phyloP scores from a whole-genome alignment of 1,140 invertebrate genomes.

The Cherax destructor region DNA sequence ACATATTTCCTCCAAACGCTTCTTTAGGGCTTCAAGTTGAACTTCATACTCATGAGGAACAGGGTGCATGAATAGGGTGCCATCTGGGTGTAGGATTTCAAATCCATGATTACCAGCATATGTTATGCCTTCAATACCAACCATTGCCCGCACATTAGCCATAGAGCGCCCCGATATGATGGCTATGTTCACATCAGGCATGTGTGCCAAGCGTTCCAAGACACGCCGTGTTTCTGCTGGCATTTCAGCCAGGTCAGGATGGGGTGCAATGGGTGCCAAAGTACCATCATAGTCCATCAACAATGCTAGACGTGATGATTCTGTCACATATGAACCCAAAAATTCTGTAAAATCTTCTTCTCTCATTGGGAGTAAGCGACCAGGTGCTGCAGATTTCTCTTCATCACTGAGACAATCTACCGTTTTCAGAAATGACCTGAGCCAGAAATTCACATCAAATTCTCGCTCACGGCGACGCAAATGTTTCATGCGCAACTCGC shows the following conservation, averaged over 20 bases:
- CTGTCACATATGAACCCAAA: slow-evolving; percentile 85
- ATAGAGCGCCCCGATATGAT: slow-evolving; percentile 91
- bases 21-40: slow-evolving; percentile 86
- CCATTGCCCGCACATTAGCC: slow-evolving; percentile 91
- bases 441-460: slow-evolving; percentile 92
- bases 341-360: slow-evolving; percentile 74
- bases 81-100: slow-evolving; percentile 92
- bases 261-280: slow-evolving; percentile 89
- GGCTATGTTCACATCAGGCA: slow-evolving; percentile 91
- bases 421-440: slow-evolving; percentile 85
- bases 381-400: slow-evolving; percentile 73
- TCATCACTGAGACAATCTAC: slow-evolving; percentile 65
- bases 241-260: slow-evolving; percentile 90
- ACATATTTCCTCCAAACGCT: slow-evolving; percentile 88
- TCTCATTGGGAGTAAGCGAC: slow-evolving; percentile 81
- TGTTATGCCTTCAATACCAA: slow-evolving; percentile 90
- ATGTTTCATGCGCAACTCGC: slow-evolving; percentile 90
- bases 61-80: slow-evolving; percentile 92
- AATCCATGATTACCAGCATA: slow-evolving; percentile 94
- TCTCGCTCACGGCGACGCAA: slow-evolving; percentile 83
- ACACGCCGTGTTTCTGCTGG: slow-evolving; percentile 90
- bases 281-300: slow-evolving; percentile 94
- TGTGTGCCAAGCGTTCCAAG: slow-evolving; percentile 87
- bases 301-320: slow-evolving; percentile 88
- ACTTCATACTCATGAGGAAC: slow-evolving; percentile 90